Evolutionary conservation across 2,888 invertebrate genomes (phyloP).

Genomic region (Conistra vaccinii): DNA sequence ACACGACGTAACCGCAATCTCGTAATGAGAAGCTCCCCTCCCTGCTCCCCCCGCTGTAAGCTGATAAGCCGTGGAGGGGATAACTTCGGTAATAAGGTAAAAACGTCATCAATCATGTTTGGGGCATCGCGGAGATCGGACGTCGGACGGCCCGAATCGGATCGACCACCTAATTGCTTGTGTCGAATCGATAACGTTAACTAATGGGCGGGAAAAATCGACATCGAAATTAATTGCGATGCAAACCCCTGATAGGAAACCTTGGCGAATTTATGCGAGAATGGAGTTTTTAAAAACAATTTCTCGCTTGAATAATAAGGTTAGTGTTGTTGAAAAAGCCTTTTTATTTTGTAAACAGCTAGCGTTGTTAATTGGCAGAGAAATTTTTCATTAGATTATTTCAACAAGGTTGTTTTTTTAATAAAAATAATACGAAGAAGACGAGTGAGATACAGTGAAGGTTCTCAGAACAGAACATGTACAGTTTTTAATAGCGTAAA

Average conservation of each 20-base stretch:
- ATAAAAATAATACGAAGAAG: conserved; percentile 35
- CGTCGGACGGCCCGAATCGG: conserved; percentile 70
- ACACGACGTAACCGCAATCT: conserved; percentile 80
- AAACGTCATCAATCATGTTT: conserved; percentile 87
- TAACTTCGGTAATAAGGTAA: conserved; percentile 73
- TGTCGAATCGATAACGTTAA: conserved; percentile 81
- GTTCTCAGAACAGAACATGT: conserved; percentile 26
- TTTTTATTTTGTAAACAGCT: conserved; percentile 61
- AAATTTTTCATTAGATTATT: conserved; percentile 54
- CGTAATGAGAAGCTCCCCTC: conserved; percentile 77
- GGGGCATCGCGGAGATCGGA: conserved; percentile 68
- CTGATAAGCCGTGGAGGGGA: conserved; percentile 70
- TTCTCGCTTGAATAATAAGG: conserved; percentile 55
- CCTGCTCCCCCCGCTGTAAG: conserved; percentile 69
- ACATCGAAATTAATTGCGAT: conserved; percentile 79
- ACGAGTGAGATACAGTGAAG: conserved; percentile 4
- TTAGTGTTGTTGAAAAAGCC: conserved; percentile 47
- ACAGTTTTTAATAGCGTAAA: conserved; percentile 66
- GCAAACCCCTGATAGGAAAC: conserved; percentile 68
- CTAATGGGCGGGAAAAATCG: conserved; percentile 82
- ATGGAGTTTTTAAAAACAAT: conserved; percentile 66
- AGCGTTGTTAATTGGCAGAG: conserved; percentile 55
- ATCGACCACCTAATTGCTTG: conserved; percentile 83
- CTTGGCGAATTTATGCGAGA: conserved; percentile 67
- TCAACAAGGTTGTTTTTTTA: conserved; percentile 28